Base-by-base conservation (phyloP, 2,888 invertebrate species). In the Achlya flavicornis region DNA sequence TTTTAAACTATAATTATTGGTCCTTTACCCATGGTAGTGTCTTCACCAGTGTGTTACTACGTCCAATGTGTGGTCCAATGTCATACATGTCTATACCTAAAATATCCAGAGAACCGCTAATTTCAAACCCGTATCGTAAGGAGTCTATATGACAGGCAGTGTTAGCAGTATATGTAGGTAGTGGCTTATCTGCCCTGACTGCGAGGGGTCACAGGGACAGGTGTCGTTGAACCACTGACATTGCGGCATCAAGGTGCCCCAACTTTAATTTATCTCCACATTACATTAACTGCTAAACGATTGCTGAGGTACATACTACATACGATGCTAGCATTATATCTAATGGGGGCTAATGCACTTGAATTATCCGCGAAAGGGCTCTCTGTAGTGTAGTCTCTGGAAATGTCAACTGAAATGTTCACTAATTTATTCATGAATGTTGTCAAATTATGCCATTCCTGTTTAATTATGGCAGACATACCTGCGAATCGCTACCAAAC, bases 201-300 rank as follows among this genome's bases (percentile, higher is more conserved):
- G 26, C 26, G 26, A 26, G 26, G 71, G 79, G 81, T 76, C 79
- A 74, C 65, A 72, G 71, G 72, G 72, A 61, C 65, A 64, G 64
- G 67, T 70, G 80, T 76, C 84, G 72, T 64, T 76, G 84, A 75
- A 78, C 84, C 66, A 53, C 4, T 66, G 82, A 81, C 81, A 75
- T 82, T 82, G 80, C 67, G 69, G 41, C 60, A 41, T 57, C 78
- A 81, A 81, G 81, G 81, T 81, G 81, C 80, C 79, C 77, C 71
- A 69, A 72, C 70, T 66, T 74, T 71, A 69, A 69, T 71, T 74
- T 72, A 75, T 75, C 76, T 75, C 59, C 8, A 61, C 43, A 43
- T 12, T 63, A 33, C n/a, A 43, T 46, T 58, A 58, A 43, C 58
- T 59, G 41, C 32, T 26, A 46, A 32, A 46, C 32, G 57, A 61